Base-by-base conservation (phyloP, 2,888 invertebrate species). In the Seira ritae region DNA sequence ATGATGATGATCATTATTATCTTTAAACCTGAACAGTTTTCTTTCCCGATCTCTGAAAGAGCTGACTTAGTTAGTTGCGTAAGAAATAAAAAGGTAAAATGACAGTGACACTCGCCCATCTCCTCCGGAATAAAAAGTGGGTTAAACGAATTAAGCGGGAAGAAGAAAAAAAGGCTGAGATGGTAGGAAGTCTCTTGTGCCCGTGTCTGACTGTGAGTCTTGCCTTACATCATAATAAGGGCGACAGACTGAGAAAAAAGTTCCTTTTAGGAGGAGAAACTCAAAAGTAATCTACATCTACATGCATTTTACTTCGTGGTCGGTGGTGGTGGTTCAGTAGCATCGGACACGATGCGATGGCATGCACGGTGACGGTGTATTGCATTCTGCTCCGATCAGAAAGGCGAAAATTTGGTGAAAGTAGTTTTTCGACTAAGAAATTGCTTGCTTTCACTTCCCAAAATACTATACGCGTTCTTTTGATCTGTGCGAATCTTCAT, bases 71-170 rank as follows among this genome's bases (percentile, higher is more conserved):
- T 1, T 42, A 12, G 50, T 1, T 10, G 37, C 24, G 24, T n/a
- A 24, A 69, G 42, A 19, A n/a, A 17, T 19, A 15, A 62, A n/a
- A 72, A 22, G 72, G 19, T 55, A 31, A 62, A 72, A 55, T 20
- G 72, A 71, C 17, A 50, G 50, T 50, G 50, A 50, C 50, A 50
- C 50, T 50, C 50, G 3, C 50, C 50, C 50, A 8, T 50, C 50
- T 50, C 31, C 31, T 31, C 31, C 50, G 12, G 42, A 70, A 60
- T 77, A 42, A 78, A 78, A 78, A 78, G 78, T 78, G 71, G 78
- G 78, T 23, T 78, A 78, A 78, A 78, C 78, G 71, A 78, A 78
- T 78, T 71, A 77, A 60, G 42, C 60, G n/a, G 46, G 55, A 70
- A 60, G 65, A 71, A 24, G 55, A 70, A 60, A 46, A 71, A 37